Evolutionary conservation across 2,113 vertebrate species (phyloP), one percentile per base, ranked within the genome.

Genomic region (Chaetura pelagica): DNA sequence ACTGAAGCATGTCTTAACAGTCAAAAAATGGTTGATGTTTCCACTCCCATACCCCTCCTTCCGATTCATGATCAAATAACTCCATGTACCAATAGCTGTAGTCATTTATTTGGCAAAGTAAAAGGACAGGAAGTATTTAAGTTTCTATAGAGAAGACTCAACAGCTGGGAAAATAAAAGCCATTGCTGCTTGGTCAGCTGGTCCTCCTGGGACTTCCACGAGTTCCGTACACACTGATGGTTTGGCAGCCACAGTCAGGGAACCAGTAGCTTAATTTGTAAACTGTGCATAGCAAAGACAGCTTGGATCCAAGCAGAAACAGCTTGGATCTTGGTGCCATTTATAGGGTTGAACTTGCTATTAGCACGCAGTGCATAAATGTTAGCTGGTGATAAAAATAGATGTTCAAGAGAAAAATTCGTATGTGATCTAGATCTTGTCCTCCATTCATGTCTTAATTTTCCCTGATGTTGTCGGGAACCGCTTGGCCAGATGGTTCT

Each of bases 361-460:
- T 90, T 66, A 87, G 29, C 44, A 30, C 10, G 19, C 13, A 46
- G 62, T 44, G 64, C 69, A 62, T 76, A 83, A 83, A 86, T 74
- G 85, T 84, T 83, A 93, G 79, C 71, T 34, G 48, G 27, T 29
- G 76, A 77, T 71, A 87, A 93, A 97, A 95, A 95, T 27, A 93
- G 75, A n/a, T 80, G 34, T 66, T 82, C 40, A 66, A 66, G 87
- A 23, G 35, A 85, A 64, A 34, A 96, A 88, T 40, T 94, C 59
- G 15, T 79, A 27, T 35, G 42, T 83, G 76, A 63, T 94, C 63
- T 90, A 40, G 87, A 64, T 55, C 9, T 91, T 67, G 35, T 73
- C 69, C 87, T 88, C 76, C 75, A 42, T 62, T 84, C 76, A 46
- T 64, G 42, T 54, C 89, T 81, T 77, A 38, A 48, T 49, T 79